phyloP scores from a whole-genome alignment of 1,140 invertebrate genomes.

The Pantala flavescens region DNA sequence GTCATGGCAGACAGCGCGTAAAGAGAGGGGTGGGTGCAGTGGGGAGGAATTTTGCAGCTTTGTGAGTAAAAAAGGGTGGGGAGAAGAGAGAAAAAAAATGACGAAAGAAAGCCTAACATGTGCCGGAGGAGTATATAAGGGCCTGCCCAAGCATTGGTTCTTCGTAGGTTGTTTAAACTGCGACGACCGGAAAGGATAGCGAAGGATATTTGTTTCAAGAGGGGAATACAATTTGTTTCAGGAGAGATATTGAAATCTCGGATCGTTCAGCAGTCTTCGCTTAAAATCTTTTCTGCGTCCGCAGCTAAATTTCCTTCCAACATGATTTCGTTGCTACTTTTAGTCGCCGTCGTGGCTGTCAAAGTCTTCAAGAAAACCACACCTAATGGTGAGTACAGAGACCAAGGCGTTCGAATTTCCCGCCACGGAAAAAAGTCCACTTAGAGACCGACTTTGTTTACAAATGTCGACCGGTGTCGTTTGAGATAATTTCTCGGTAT shows the following conservation, averaged over 20 bases:
- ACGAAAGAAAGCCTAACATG: background rate
- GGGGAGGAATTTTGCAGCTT: too few relatives aligned
- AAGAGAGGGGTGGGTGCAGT: too few relatives aligned
- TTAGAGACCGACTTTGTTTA: too few relatives aligned
- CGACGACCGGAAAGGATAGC: background rate
- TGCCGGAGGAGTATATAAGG: background rate
- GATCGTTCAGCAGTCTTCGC: background rate
- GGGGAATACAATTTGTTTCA: background rate
- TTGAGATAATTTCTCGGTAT: too few relatives aligned
- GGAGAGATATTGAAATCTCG: background rate
- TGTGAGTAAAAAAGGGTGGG: too few relatives aligned
- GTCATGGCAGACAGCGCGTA: too few relatives aligned
- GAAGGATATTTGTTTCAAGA: background rate
- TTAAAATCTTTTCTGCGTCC: background rate
- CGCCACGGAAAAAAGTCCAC: too few relatives aligned
- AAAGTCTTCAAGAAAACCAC: constrained; percentile 89
- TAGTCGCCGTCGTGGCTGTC: constrained; percentile 60
- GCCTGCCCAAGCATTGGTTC: background rate
- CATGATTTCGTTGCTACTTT: constrained; percentile 56
- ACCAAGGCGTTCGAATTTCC: too few relatives aligned
- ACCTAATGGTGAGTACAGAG: constrained; percentile 57
- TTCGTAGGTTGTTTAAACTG: background rate
- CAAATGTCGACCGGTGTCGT: too few relatives aligned
- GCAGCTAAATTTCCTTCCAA: background rate
- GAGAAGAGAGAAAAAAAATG: background rate